Evolutionary conservation across 35 echinoderm and acorn worm species (phyloP), one percentile per base, ranked within the genome.

Genomic region (Apostichopus japonicus): DNA sequence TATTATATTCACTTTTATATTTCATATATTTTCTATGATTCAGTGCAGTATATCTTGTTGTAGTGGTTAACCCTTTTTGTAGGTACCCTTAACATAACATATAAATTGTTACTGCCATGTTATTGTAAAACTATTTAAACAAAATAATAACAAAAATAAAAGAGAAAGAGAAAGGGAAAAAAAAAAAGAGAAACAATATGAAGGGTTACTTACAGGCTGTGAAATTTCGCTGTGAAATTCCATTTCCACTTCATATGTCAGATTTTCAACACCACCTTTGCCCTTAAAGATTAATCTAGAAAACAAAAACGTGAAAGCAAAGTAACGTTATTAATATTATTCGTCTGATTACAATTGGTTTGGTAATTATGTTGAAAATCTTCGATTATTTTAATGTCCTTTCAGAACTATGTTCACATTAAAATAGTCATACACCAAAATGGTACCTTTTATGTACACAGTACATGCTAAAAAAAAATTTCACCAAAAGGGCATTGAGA

Each of bases 221-320:
- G 56, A 87, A 6, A 87, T 65, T 63, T 62, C 63, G 44, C 86
- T 57, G 24, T 62, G 65, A 87, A 87, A 87, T 65, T 87, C 86
- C 86, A 87, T 87, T 16, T 15, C 23, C 24, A 87, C 25, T 87
- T 87, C 86, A 63, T 87, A 87, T 63, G 86, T 87, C 23, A 24
- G 56, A 27, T 56, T 56, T 87, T 87, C 86, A 23, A 57, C 14
- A 4, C 86, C 86, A 58, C 86, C 86, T 51, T 87, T 87, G 58
- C 86, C 86, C 11, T 58, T 11, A 56, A 87, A 87, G 13, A 58
- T 87, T 87, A 87, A 87, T 23, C 86, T 87, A 19, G 17, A 16
- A 71, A 67, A 22, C 10, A 44, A 44, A 44, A 44, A 44, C 7
- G 21, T 10, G 56, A 0, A 1, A 84, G 56, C 55, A 54, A n/a